Evolutionary conservation across 2,888 invertebrate genomes (phyloP).

Genomic region (Drosophila hawaiiensis): DNA sequence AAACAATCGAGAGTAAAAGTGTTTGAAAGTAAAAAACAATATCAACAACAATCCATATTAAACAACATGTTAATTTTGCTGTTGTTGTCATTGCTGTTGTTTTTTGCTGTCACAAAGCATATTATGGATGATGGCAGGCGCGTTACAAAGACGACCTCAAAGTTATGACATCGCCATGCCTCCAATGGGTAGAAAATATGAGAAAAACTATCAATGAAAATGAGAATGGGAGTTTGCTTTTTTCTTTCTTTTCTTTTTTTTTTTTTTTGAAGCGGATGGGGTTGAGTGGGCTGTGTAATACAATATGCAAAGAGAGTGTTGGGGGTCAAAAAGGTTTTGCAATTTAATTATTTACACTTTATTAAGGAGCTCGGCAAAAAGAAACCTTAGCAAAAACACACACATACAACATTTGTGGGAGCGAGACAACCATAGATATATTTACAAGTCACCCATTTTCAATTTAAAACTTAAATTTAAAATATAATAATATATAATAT

Average conservation of each 20-base stretch:
- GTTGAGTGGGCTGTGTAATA: conserved; percentile 55
- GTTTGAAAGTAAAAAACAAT: conserved; percentile 54
- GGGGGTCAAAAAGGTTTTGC: conserved; percentile 5
- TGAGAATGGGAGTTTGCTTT: conserved; percentile 50
- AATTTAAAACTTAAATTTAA: neutral
- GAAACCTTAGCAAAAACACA: conserved; percentile 10
- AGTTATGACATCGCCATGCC: conserved; percentile 52
- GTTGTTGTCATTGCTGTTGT: conserved; percentile 27
- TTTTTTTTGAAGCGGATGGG: conserved; percentile 47
- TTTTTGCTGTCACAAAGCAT: conserved; percentile 26
- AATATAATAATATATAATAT: neutral
- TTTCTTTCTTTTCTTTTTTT: conserved; percentile 29
- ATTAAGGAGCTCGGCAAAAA: conserved; percentile 3
- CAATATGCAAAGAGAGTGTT: conserved; percentile 9
- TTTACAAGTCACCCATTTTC: neutral
- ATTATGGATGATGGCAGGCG: conserved; percentile 35
- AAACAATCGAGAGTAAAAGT: conserved; percentile 75
- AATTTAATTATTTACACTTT: conserved; percentile 10
- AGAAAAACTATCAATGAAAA: conserved; percentile 41
- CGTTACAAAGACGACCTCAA: conserved; percentile 48
- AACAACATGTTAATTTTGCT: conserved; percentile 23
- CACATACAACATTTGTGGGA: neutral
- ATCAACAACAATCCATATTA: conserved; percentile 23
- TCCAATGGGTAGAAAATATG: conserved; percentile 8
- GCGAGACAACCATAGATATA: neutral